These are phyloP conservation scores for Cerastis leucographa DNA, from an alignment of 2,888 invertebrate genomes.

Conservation along the genomic window DNA sequence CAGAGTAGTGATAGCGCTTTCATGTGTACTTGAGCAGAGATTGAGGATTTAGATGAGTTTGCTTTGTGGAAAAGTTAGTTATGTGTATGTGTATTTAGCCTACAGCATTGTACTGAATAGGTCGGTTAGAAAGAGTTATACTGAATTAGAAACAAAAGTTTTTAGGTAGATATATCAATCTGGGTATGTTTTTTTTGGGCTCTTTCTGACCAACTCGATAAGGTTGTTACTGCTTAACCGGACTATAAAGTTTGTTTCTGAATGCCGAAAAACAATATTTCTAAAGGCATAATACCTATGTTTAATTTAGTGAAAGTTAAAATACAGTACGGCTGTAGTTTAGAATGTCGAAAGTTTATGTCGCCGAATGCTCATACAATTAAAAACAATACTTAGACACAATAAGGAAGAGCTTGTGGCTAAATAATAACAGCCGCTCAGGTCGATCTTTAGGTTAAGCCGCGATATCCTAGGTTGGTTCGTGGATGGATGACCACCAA, in stretches of 20 bases:
- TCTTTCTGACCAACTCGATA: too few relatives aligned
- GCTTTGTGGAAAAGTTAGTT: neutral
- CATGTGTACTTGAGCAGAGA: constrained; percentile 22
- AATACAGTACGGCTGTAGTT: neutral
- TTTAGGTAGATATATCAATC: too few relatives aligned
- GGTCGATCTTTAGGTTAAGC: too few relatives aligned
- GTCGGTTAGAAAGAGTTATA: neutral
- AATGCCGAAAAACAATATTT: neutral
- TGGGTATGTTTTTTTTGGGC: too few relatives aligned
- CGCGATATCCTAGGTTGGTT: too few relatives aligned
- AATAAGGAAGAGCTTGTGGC: too few relatives aligned
- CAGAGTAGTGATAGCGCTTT: constrained; percentile 13
- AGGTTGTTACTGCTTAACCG: too few relatives aligned
- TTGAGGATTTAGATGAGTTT: constrained; percentile 12
- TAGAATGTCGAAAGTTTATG: neutral
- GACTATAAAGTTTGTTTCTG: too few relatives aligned
- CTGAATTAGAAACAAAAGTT: neutral
- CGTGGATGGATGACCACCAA: too few relatives aligned
- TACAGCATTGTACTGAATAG: too few relatives aligned
- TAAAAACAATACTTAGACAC: too few relatives aligned
- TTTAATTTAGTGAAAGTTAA: neutral
- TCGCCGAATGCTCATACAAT: neutral
- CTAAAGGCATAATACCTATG: neutral
- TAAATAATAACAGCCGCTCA: too few relatives aligned
- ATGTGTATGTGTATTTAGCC: neutral